A percentile compares a stretch with the other conserved stretches of the same genome.
phyloP scores from a whole-genome alignment of 2,888 invertebrate species.

The Plutella xylostella region DNA sequence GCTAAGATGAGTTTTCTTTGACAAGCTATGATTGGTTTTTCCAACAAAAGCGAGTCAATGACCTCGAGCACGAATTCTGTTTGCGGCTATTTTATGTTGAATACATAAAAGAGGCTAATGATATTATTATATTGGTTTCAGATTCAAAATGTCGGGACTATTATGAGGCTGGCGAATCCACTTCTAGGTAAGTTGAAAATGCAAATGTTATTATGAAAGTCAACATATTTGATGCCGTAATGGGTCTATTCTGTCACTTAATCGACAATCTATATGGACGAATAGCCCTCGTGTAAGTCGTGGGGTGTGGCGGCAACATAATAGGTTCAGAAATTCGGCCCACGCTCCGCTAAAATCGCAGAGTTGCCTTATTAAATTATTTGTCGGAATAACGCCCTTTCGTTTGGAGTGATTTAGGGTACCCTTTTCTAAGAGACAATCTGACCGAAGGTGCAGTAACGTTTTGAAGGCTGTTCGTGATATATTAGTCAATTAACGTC shows the following conservation, averaged over 20 bases:
- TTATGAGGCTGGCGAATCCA: slow-evolving; percentile 46
- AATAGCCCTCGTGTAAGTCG: slow-evolving; percentile 30
- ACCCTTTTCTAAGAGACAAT: too few relatives aligned
- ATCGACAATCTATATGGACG: slow-evolving; percentile 42
- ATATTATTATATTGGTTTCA: too few relatives aligned
- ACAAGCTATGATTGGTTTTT: too few relatives aligned
- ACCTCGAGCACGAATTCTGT: too few relatives aligned
- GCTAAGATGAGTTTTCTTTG: too few relatives aligned
- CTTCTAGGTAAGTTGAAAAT: slow-evolving; percentile 51
- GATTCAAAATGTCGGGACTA: slow-evolving; percentile 49
- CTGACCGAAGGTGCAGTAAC: background rate
- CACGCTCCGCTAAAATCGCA: slow-evolving; percentile 43
- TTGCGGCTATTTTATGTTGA: too few relatives aligned
- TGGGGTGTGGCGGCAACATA: slow-evolving; percentile 36
- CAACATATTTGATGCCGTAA: slow-evolving; percentile 32
- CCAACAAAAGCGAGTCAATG: too few relatives aligned
- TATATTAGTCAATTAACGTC: too few relatives aligned
- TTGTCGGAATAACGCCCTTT: slow-evolving; percentile 25
- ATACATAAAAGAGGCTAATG: too few relatives aligned
- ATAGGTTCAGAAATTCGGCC: slow-evolving; percentile 37
- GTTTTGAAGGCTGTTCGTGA: too few relatives aligned
- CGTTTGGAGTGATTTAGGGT: slow-evolving; percentile 37
- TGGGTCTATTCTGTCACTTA: slow-evolving; percentile 35
- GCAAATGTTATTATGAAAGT: slow-evolving; percentile 33
- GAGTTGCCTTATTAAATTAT: slow-evolving; percentile 44